These are phyloP conservation scores for Aleiodes leptofemur DNA, from an alignment of 2,888 invertebrate genomes.

Conservation along the genomic window DNA sequence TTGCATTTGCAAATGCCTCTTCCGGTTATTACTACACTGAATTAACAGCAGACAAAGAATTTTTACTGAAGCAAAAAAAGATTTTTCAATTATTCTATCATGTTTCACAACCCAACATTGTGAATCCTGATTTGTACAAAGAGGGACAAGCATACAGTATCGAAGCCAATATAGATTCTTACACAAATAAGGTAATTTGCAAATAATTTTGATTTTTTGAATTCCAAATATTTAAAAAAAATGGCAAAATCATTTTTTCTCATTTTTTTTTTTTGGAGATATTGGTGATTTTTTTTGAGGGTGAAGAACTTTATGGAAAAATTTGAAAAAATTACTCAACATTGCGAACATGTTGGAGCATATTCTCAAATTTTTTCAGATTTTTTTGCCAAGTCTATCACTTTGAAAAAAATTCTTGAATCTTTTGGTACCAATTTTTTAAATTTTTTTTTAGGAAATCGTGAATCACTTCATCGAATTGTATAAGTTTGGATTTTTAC, in stretches of 20 bases:
- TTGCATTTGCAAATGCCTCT: not conserved
- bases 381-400: no score
- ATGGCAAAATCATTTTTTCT: not conserved
- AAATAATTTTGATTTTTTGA: not conserved
- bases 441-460: constrained; percentile 60
- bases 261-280: not conserved
- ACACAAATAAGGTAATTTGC: constrained; percentile 63
- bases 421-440: not conserved
- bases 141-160: constrained; percentile 63
- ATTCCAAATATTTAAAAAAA: no score
- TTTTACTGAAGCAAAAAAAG: constrained; percentile 66
- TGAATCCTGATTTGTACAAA: constrained; percentile 60
- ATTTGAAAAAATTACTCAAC: no score
- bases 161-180: constrained; percentile 61
- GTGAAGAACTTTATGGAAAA: no score
- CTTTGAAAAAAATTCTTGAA: no score
- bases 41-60: constrained; percentile 64
- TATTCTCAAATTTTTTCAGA: no score
- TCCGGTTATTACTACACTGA: constrained; percentile 56
- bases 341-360: no score
- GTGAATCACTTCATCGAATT: constrained; percentile 70
- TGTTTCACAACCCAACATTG: constrained; percentile 61
- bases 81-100: constrained; percentile 67
- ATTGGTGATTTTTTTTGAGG: no score
- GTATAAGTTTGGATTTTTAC: constrained; percentile 75